Evolutionary conservation across 2,113 vertebrate genomes (phyloP), one percentile per base, ranked within the genome.

Genomic region (Cyanoderma ruficeps): DNA sequence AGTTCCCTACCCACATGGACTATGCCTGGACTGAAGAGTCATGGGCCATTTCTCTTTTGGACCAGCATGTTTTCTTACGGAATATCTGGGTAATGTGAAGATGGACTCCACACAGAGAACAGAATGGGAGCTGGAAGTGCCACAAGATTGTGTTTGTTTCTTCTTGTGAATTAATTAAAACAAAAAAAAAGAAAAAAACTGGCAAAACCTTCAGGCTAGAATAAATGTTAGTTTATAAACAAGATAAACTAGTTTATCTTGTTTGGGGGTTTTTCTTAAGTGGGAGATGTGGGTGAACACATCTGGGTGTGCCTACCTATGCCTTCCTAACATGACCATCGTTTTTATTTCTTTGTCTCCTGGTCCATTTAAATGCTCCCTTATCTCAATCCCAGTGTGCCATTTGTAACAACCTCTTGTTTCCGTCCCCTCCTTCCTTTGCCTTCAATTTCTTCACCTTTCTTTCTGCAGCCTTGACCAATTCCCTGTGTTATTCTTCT

Each of bases 1-100:
- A 52, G 9, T 27, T 92, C 22, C 10, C 21, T 60, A 16, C 12
- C 15, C 15, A 39, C 23, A 52, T 0, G 0, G 24, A 27, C 30
- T 12, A 0, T 2, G 15, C 15, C n/a, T 30, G 21, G 14, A n/a
- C 25, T 15, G 19, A 77, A 70, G 30, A 84, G 11, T 10, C 23
- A 22, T 3, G 15, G 14, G 12, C 10, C 11, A 46, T 37, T 87
- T 65, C 25, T 49, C 3, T 1, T 65, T 37, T 14, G 18, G 20
- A 50, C 15, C 49, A 75, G 24, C 0, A 4, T 37, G 12, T 42
- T 61, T 63, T 76, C 27, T 69, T 53, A n/a, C 37, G 12, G 31
- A 14, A 2, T 1, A 0, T 22, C 17, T 41, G 15, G 10, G 8
- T n/a, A 69, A 49, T 23, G 19, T 59, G 39, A 75, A 33, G 27